These are phyloP conservation scores for Cephus runcator DNA, from an alignment of 2,888 invertebrate species.

Conservation along the genomic window DNA sequence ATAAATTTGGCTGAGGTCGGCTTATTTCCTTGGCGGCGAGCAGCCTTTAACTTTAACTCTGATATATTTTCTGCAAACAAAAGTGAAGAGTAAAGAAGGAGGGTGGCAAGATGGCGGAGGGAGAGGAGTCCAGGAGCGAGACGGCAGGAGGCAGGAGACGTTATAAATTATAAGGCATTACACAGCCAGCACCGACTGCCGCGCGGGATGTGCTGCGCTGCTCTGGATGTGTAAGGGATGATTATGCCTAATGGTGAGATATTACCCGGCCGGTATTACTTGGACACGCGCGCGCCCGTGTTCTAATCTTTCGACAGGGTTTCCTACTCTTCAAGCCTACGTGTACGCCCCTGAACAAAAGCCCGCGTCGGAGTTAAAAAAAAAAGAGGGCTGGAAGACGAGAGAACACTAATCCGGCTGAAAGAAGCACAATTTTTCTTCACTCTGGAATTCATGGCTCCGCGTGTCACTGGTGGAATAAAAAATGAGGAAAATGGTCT, in stretches of 20 bases:
- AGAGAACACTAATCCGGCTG: background rate
- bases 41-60: slow-evolving; percentile 58
- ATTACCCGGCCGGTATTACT: slow-evolving; percentile 64
- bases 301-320: slow-evolving; percentile 66
- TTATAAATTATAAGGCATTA: slow-evolving; percentile 66
- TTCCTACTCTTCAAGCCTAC: slow-evolving; percentile 58
- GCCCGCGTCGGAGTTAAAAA: background rate
- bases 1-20: slow-evolving; percentile 48
- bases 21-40: slow-evolving; percentile 42
- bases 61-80: slow-evolving; percentile 55
- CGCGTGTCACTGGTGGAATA: no score
- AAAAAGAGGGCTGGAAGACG: background rate
- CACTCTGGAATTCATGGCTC: background rate
- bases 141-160: slow-evolving; percentile 30
- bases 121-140: slow-evolving; percentile 29
- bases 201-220: slow-evolving; percentile 40
- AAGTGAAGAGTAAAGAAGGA: slow-evolving; percentile 19
- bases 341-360: slow-evolving; percentile 17
- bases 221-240: slow-evolving; percentile 62
- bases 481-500: no score
- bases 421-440: slow-evolving; percentile 1
- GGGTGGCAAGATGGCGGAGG: slow-evolving; percentile 20
- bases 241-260: slow-evolving; percentile 66
- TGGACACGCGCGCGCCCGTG: slow-evolving; percentile 62
- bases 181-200: slow-evolving; percentile 41